Conservation (phyloP, 2,113 vertebrate genomes). For the Halcyon senegalensis region DNA sequence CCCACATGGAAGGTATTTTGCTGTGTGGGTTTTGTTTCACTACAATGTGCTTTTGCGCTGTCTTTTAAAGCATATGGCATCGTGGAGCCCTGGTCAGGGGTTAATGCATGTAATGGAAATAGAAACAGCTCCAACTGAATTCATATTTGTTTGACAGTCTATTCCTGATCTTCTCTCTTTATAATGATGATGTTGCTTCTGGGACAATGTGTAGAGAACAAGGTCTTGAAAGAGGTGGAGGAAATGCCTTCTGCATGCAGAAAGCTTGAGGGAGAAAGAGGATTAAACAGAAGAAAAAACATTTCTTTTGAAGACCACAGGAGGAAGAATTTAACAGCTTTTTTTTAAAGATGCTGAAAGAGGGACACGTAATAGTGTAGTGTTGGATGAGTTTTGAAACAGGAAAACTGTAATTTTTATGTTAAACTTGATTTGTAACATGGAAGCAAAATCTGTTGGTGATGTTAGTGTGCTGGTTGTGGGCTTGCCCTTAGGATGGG, state of each 20-base stretch:
- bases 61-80: background rate
- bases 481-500: background rate
- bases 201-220: background rate
- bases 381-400: conserved; percentile 7
- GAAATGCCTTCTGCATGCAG: background rate
- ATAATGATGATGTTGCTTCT: background rate
- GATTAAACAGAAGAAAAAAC: background rate
- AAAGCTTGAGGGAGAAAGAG: background rate
- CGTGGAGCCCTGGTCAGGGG: background rate
- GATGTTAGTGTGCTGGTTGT: background rate
- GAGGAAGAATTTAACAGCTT: background rate
- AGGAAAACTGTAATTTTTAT: conserved; percentile 37
- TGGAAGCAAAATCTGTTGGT: background rate
- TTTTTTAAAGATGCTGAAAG: conserved; percentile 10
- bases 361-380: background rate
- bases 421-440: background rate
- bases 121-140: background rate
- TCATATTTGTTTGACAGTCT: background rate
- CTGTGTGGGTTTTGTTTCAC: background rate
- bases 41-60: background rate
- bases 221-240: background rate
- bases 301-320: background rate
- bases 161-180: background rate
- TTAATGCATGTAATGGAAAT: background rate
- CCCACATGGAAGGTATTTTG: background rate